Evolutionary conservation across 2,888 invertebrate genomes (phyloP), one percentile per base, ranked within the genome.

Genomic region (Autographa pulchrina): DNA sequence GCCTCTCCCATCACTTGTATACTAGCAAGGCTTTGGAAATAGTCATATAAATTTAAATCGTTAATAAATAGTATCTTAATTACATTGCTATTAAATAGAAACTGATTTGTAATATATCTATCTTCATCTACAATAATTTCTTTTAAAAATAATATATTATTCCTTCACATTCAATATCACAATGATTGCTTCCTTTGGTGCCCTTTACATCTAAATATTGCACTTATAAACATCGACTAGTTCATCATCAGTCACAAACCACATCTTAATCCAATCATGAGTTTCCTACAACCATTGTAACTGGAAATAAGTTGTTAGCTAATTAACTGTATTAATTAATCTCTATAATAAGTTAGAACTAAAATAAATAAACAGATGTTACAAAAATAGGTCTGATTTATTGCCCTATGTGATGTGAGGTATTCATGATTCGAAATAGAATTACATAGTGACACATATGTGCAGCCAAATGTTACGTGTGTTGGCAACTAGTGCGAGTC

Each of bases 121-220:
- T 61, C 65, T 62, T 69, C 48, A 62, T 68, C 60, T 77, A 77
- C 72, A 74, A 71, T 77, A 75, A 74, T 71, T 69, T 76, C 20
- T 78, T 77, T 77, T 72, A 81, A 80, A 67, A 77, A 84, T 82
- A 85, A 82, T 85, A 82, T 83, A 85, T 82, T 79, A 75, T 86
- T 82, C 85, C 82, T 85, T 83, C 78, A 88, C 88, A 86, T 87
- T 86, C 86, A 89, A 88, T 92, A 93, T 93, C 92, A 92, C 92
- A 92, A 88, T 89, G 75, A 89, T 89, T 88, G 86, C 85, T 89
- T 91, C 80, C 89, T 91, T 92, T 92, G 92, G 91, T 92, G 88
- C 86, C 83, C 84, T 85, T 90, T 86, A 86, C 80, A 85, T 85
- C 78, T 88, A 85, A 84, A 85, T 86, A 87, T 88, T 88, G 84